phyloP scores from a whole-genome alignment of 2,113 vertebrate species.

The Brachirus orientalis region DNA sequence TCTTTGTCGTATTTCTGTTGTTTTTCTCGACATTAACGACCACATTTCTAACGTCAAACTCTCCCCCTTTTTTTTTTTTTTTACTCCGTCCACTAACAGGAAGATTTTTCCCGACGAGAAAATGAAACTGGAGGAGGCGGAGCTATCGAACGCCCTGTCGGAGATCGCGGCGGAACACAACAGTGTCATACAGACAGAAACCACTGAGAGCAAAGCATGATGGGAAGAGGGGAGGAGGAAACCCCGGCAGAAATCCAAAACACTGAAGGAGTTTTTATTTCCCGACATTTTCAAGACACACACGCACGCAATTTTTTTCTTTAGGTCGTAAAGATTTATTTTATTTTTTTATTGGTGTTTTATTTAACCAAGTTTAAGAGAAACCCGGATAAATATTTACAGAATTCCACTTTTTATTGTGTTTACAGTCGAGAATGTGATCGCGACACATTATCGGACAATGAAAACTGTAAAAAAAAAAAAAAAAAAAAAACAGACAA shows the following conservation, averaged over 20 bases:
- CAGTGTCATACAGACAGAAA: constrained; percentile 91
- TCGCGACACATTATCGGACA: constrained; percentile 49
- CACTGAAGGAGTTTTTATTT: constrained; percentile 84
- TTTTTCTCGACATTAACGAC: not conserved
- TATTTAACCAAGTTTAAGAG: constrained; percentile 54
- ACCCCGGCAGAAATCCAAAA: constrained; percentile 30
- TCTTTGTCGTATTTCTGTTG: no score
- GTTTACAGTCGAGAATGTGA: constrained; percentile 49
- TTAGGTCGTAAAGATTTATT: constrained; percentile 67
- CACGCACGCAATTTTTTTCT: constrained; percentile 55
- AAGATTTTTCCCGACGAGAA: constrained; percentile 87
- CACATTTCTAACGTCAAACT: constrained; percentile 31
- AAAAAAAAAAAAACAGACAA: constrained; percentile 16
- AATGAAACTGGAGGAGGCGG: constrained; percentile 82
- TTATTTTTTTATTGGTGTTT: constrained; percentile 75
- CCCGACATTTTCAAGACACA: constrained; percentile 83
- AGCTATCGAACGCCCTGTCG: constrained; percentile 83
- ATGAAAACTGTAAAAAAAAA: constrained; percentile 57
- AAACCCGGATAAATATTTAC: constrained; percentile 30
- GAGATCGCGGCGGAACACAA: constrained; percentile 89
- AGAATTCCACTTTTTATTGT: constrained; percentile 47
- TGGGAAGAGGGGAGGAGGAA: constrained; percentile 39
- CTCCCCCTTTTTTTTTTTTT: not conserved
- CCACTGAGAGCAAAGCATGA: constrained; percentile 93
- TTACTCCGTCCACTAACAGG: constrained; percentile 75